A percentile compares a stretch with the other conserved stretches of the same genome.
phyloP scores from a whole-genome alignment of 53 echinoderm and acorn worm species.

The Zoroaster sp. region DNA sequence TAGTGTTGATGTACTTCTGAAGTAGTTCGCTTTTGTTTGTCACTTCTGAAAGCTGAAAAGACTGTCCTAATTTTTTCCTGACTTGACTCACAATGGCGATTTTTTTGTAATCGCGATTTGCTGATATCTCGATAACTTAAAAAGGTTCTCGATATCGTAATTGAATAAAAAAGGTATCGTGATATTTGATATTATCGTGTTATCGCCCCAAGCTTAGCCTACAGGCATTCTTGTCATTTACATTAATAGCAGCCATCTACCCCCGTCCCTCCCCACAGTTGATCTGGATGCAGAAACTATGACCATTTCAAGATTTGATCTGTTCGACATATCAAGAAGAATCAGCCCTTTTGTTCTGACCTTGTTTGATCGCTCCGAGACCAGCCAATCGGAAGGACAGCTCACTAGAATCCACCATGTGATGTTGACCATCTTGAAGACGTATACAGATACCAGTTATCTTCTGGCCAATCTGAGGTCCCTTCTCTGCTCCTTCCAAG shows the following conservation, averaged over 20 bases:
- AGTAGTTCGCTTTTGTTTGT: too few relatives aligned
- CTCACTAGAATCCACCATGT: slow-evolving; percentile 97
- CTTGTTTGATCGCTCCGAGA: slow-evolving; percentile 81
- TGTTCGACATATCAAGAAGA: not conserved
- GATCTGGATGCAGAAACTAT: not conserved
- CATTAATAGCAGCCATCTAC: not conserved
- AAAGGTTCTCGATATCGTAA: too few relatives aligned
- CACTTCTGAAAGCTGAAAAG: too few relatives aligned
- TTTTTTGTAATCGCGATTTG: too few relatives aligned
- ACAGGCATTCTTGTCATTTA: too few relatives aligned
- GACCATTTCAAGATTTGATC: not conserved
- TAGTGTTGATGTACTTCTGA: too few relatives aligned
- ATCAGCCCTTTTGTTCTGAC: slow-evolving; percentile 17
- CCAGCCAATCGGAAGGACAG: slow-evolving; percentile 87
- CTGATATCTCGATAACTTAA: too few relatives aligned
- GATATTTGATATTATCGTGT: too few relatives aligned
- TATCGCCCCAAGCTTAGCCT: too few relatives aligned
- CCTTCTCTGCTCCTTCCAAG: slow-evolving; percentile 85
- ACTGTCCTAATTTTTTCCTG: too few relatives aligned
- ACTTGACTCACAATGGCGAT: too few relatives aligned
- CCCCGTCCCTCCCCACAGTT: not conserved
- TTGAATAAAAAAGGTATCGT: too few relatives aligned
- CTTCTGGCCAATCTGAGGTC: slow-evolving; percentile 91
- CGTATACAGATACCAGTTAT: slow-evolving; percentile 80
- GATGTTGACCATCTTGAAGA: slow-evolving; percentile 85